Evolutionary conservation across 1,140 invertebrate genomes (phyloP).

Genomic region (Aphelenchoides fujianensis): DNA sequence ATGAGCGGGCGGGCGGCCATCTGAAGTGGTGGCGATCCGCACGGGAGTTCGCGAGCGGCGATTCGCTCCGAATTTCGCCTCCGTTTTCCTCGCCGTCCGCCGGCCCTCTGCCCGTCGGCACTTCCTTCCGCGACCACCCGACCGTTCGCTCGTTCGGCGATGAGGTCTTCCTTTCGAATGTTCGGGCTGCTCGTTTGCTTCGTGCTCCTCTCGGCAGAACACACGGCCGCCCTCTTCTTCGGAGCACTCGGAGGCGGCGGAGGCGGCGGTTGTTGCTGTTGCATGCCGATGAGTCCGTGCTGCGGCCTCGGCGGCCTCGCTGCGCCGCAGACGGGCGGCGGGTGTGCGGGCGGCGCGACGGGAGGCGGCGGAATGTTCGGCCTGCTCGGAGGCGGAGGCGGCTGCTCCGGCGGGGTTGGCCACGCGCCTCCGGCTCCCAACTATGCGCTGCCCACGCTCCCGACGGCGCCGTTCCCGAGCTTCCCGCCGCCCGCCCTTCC

Average conservation of each 20-base stretch:
- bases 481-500: neutral
- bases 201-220: neutral
- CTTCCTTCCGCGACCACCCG: no score
- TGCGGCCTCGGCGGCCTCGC: neutral
- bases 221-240: neutral
- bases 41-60: no score
- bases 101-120: no score
- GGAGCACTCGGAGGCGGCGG: neutral
- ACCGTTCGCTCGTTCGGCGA: no score
- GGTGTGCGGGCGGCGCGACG: neutral
- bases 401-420: no score
- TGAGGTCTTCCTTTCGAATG: no score
- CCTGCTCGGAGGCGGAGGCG: no score
- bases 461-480: neutral
- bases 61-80: no score
- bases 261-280: neutral
- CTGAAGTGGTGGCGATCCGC: no score
- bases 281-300: neutral
- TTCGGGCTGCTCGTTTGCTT: neutral
- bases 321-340: neutral
- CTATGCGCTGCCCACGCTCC: neutral
- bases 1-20: no score
- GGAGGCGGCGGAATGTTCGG: no score
- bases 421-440: neutral
- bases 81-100: no score